A percentile compares a stretch with the other conserved stretches of the same genome.
These are phyloP conservation scores for Eublepharis macularius DNA, from an alignment of 2,113 vertebrate species.

Conservation along the genomic window DNA sequence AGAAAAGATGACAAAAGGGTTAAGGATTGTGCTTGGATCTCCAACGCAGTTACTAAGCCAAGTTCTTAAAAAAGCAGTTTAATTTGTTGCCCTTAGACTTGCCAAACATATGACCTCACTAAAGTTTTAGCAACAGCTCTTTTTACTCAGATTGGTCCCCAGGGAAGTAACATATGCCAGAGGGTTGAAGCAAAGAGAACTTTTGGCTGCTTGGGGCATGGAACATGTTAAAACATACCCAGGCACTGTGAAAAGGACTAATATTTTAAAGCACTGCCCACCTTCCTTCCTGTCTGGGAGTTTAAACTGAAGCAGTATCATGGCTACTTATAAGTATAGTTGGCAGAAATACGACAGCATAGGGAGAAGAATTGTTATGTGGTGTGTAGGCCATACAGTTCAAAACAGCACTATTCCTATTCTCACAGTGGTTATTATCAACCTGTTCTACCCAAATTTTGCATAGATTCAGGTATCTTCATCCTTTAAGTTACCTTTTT, in stretches of 20 bases:
- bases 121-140: conserved; percentile 68
- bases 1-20: conserved; percentile 45
- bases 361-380: conserved; percentile 30
- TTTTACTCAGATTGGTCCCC: conserved; percentile 56
- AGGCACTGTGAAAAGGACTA: conserved; percentile 75
- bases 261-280: conserved; percentile 75
- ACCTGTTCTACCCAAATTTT: not conserved
- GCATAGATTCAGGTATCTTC: not conserved
- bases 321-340: conserved; percentile 50
- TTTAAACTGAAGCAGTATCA: conserved; percentile 45
- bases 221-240: conserved; percentile 77
- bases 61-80: conserved; percentile 68
- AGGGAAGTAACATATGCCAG: conserved; percentile 33
- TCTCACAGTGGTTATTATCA: fast-evolving
- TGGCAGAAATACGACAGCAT: conserved; percentile 25
- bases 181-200: conserved; percentile 54
- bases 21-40: conserved; percentile 66
- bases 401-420: conserved; percentile 15
- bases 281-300: conserved; percentile 83
- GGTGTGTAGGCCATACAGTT: not conserved
- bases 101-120: conserved; percentile 71
- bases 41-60: conserved; percentile 39
- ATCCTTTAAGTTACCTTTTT: not conserved
- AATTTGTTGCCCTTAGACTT: conserved; percentile 70
- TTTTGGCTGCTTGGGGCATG: conserved; percentile 61